Conservation (phyloP, 2,888 invertebrate species). For the Cabera pusaria region DNA sequence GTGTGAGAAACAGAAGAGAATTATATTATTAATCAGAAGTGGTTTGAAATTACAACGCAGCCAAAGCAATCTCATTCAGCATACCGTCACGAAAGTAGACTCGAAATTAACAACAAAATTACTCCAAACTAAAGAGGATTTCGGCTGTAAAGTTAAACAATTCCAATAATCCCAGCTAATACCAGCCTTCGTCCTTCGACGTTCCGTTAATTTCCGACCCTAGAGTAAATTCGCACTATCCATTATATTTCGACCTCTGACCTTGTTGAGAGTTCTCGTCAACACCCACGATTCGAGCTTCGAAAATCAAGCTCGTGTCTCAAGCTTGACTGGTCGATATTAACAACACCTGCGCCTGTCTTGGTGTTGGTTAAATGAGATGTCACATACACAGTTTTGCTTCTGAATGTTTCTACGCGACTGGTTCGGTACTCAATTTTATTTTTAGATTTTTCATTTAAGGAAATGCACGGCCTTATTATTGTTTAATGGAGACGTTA, state of each 20-base stretch:
- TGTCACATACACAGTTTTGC: conserved; percentile 21
- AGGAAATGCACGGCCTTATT: neutral
- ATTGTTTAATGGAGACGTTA: too few species aligned
- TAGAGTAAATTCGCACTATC: conserved; percentile 47
- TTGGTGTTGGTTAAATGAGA: conserved; percentile 35
- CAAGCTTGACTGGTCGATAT: conserved; percentile 40
- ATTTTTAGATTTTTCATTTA: conserved; percentile 3
- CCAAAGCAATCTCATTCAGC: conserved; percentile 13
- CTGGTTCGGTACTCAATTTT: too few species aligned
- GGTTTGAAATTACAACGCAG: conserved; percentile 3
- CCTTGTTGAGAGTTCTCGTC: conserved; percentile 25
- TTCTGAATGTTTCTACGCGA: conserved; percentile 10
- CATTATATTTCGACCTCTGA: conserved; percentile 39
- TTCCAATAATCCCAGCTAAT: conserved; percentile 57
- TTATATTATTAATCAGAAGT: too few species aligned
- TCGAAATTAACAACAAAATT: conserved; percentile 27
- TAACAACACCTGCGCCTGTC: conserved; percentile 47
- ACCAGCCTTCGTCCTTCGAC: conserved; percentile 45
- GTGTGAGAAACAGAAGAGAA: too few species aligned
- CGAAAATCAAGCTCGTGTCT: conserved; percentile 31
- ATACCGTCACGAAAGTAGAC: conserved; percentile 18
- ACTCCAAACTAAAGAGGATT: conserved; percentile 28
- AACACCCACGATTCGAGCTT: conserved; percentile 17
- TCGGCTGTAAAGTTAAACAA: conserved; percentile 50
- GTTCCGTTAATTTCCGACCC: conserved; percentile 49